A percentile compares a stretch with the other conserved stretches of the same genome.
Evolutionary conservation across 1,140 invertebrate genomes (phyloP).

Genomic region (Rhagoletis zephyria): DNA sequence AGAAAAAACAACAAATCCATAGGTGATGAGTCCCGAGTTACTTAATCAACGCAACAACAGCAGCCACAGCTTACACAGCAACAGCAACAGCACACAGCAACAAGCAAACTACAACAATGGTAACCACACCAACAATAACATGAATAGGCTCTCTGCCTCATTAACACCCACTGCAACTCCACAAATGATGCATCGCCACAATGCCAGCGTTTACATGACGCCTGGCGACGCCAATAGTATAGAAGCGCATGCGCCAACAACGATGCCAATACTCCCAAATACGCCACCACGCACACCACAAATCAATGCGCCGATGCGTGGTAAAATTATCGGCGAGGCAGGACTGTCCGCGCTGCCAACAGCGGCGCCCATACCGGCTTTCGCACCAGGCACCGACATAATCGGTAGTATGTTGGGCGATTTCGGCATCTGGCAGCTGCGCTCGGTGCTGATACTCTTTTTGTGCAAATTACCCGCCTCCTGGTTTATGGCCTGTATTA

Average conservation of each 20-base stretch:
- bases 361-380: not conserved
- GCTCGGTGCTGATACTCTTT: slow-evolving; percentile 72
- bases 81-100: not conserved
- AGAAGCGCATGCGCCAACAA: not conserved
- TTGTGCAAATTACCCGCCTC: slow-evolving; percentile 74
- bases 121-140: not conserved
- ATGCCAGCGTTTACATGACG: not conserved
- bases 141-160: not conserved
- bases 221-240: not conserved
- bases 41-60: slow-evolving; percentile 31
- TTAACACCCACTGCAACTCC: not conserved
- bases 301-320: not conserved
- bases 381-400: slow-evolving; percentile 61
- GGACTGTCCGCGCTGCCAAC: not conserved
- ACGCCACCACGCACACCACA: not conserved
- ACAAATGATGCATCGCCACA: not conserved
- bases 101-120: not conserved
- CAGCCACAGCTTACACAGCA: not conserved
- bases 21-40: slow-evolving; percentile 1
- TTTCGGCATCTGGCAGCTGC: slow-evolving; percentile 73
- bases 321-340: not conserved
- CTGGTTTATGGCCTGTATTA: slow-evolving; percentile 74
- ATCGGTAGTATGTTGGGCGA: slow-evolving; percentile 70
- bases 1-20: not conserved
- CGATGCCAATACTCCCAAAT: not conserved